These are phyloP conservation scores for Eulemur rufifrons DNA, from an alignment of 2,113 vertebrate genomes.

Conservation along the genomic window DNA sequence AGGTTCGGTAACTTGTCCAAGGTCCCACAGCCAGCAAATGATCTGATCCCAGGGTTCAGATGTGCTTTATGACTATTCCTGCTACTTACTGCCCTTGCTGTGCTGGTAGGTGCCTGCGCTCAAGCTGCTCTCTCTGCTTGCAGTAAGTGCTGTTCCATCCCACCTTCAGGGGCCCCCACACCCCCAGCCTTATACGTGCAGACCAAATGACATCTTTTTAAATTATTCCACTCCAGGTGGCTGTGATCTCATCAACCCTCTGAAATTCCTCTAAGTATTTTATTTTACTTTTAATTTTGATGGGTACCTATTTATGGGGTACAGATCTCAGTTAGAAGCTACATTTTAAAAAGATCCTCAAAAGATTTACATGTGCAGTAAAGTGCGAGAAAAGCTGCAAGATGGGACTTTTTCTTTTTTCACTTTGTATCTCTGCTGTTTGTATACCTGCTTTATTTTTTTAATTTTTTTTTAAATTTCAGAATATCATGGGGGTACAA, in stretches of 20 bases:
- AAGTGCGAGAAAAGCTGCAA: background rate
- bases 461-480: too few species aligned
- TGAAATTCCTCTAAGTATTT: background rate
- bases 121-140: background rate
- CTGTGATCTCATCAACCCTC: background rate
- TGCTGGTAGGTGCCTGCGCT: background rate
- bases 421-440: background rate
- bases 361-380: background rate
- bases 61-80: fast-evolving
- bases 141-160: background rate
- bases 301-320: too few species aligned
- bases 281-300: too few species aligned
- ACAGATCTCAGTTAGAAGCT: background rate
- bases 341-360: background rate
- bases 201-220: background rate
- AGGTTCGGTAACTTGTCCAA: background rate
- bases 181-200: background rate
- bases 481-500: too few species aligned
- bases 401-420: background rate
- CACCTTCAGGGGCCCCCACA: background rate
- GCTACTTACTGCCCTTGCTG: background rate
- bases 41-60: too few species aligned
- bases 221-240: background rate
- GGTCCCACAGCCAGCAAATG: background rate
- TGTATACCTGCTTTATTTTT: background rate